Percentiles rank a stretch among this genome's conserved stretches.
Evolutionary conservation across 2,797 vertebrate genomes (phyloP).

Genomic region (Crax fasciolata): DNA sequence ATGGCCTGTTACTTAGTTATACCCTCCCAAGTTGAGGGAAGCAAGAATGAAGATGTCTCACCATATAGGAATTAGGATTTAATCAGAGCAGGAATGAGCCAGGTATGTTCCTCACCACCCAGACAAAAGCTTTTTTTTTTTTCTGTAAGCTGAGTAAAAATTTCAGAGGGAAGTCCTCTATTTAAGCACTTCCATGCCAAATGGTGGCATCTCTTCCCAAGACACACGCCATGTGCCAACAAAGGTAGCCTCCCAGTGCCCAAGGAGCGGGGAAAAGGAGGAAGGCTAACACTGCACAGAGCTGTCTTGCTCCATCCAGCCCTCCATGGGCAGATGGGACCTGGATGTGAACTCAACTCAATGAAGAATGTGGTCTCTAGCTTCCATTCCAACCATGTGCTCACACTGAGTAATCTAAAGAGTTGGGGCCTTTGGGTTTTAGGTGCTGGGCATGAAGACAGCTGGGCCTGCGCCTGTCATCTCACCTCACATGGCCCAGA

Average conservation of each 20-base stretch:
- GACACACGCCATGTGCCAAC: not conserved
- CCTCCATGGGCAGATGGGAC: not conserved
- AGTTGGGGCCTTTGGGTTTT: not conserved
- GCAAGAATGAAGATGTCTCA: not conserved
- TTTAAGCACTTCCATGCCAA: not conserved
- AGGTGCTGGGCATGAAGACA: not conserved
- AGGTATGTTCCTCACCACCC: not conserved
- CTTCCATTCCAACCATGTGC: not conserved
- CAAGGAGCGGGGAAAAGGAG: not conserved
- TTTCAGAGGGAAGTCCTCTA: not conserved
- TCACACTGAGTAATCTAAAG: not conserved
- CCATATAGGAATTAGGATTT: constrained; percentile 9
- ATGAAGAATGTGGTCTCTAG: not conserved
- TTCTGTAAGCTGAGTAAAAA: not conserved
- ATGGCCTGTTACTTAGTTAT: constrained; percentile 18
- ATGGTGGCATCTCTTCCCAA: not conserved
- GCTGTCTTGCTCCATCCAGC: not conserved
- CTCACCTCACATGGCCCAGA: not conserved
- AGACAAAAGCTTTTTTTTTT: not conserved
- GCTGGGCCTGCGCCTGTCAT: too few species aligned
- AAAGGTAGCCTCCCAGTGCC: not conserved
- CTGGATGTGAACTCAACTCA: not conserved
- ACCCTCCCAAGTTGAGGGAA: not conserved
- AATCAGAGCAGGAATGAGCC: not conserved
- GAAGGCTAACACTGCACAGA: not conserved